Evolutionary conservation across 2,888 invertebrate genomes (phyloP).

Genomic region (Acheta domesticus): DNA sequence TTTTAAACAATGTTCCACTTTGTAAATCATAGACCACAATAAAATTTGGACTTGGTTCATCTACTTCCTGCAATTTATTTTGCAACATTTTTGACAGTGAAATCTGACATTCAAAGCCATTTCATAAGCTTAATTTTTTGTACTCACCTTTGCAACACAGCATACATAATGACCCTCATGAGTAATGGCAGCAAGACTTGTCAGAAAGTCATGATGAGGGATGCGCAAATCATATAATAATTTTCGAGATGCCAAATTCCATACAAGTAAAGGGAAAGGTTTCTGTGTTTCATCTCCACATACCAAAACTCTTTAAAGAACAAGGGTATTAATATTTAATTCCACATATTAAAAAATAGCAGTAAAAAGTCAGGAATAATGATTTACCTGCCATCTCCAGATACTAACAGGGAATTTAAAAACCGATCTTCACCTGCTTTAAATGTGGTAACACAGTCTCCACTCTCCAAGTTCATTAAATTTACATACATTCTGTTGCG

Average conservation of each 20-base stretch:
- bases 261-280: conserved; percentile 84
- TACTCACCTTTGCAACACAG: conserved; percentile 51
- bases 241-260: conserved; percentile 81
- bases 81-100: background rate
- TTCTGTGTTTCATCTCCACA: conserved; percentile 92
- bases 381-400: conserved; percentile 75
- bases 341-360: background rate
- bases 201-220: conserved; percentile 84
- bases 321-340: conserved; percentile 22
- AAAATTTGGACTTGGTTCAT: conserved; percentile 80
- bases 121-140: background rate
- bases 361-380: background rate
- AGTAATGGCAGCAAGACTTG: conserved; percentile 78
- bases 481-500: conserved; percentile 87
- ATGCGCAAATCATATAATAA: conserved; percentile 82
- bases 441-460: conserved; percentile 80
- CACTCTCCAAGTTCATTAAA: conserved; percentile 77
- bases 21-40: conserved; percentile 87
- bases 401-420: conserved; percentile 80
- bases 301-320: conserved; percentile 65
- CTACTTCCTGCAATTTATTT: conserved; percentile 54
- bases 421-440: conserved; percentile 89
- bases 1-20: conserved; percentile 85
- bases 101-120: background rate
- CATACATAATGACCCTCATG: conserved; percentile 67